phyloP scores from a whole-genome alignment of 2,888 invertebrate genomes.

The Pharmacophagus antenor region DNA sequence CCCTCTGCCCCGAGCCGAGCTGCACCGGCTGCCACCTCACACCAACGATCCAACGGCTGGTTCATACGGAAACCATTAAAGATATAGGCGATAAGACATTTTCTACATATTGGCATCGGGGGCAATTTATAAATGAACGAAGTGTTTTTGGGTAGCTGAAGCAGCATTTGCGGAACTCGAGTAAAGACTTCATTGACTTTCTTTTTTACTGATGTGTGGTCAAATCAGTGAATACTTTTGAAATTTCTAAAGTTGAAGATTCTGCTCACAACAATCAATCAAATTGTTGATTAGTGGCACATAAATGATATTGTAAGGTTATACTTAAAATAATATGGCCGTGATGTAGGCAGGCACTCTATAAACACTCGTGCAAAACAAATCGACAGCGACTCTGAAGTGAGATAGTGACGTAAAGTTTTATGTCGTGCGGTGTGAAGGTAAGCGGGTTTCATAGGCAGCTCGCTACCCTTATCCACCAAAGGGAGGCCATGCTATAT shows the following conservation, averaged over 20 bases:
- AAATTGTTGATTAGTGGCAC: neutral
- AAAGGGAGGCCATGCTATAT: slow-evolving; percentile 34
- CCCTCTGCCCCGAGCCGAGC: slow-evolving; percentile 4
- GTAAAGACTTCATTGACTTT: neutral
- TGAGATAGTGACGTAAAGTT: slow-evolving; percentile 18
- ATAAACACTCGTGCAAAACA: neutral
- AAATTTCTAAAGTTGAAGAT: too few relatives aligned
- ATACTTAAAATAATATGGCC: neutral
- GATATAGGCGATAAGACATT: neutral
- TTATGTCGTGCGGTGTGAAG: slow-evolving; percentile 30
- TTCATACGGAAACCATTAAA: neutral
- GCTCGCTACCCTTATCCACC: slow-evolving; percentile 46
- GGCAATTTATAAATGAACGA: neutral
- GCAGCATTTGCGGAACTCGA: neutral
- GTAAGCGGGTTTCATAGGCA: slow-evolving; percentile 22
- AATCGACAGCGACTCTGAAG: slow-evolving; percentile 12
- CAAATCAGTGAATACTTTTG: neutral
- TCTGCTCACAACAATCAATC: too few relatives aligned
- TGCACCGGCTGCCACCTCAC: neutral
- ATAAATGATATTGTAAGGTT: neutral
- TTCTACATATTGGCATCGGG: neutral
- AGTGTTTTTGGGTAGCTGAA: neutral
- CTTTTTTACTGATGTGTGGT: neutral
- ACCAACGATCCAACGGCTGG: neutral
- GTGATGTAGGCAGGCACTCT: neutral